phyloP scores from a whole-genome alignment of 2,888 invertebrate species.

The Torymus tubicola region DNA sequence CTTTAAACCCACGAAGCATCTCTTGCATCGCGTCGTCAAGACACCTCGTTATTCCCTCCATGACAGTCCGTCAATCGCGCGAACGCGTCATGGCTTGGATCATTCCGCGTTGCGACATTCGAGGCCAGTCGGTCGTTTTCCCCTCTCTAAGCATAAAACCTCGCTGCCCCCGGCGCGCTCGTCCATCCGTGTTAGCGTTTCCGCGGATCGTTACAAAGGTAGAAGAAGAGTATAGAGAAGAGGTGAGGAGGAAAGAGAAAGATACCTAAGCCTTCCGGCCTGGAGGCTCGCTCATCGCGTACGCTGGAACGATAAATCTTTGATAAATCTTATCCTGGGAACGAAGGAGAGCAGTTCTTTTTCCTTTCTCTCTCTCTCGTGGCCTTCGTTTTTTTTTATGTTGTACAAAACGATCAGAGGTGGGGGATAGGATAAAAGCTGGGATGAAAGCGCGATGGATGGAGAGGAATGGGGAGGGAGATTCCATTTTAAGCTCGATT shows the following conservation, averaged over 20 bases:
- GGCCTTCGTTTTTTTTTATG: not conserved
- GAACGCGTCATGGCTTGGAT: not conserved
- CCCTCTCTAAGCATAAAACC: constrained; percentile 19
- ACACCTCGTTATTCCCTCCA: constrained; percentile 16
- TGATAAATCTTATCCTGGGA: constrained; percentile 56
- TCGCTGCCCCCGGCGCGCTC: constrained; percentile 7
- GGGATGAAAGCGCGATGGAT: not conserved
- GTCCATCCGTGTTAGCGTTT: constrained; percentile 51
- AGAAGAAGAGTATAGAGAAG: no score
- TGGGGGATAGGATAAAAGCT: constrained; percentile 12
- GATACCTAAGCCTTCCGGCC: constrained; percentile 7
- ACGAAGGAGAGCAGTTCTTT: not conserved
- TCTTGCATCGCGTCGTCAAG: not conserved
- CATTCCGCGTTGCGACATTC: constrained; percentile 13
- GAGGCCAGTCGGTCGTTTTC: constrained; percentile 5
- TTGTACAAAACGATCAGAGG: not conserved
- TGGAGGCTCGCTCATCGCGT: constrained; percentile 25
- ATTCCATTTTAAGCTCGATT: constrained; percentile 39
- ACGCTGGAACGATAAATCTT: constrained; percentile 52
- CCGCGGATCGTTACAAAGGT: constrained; percentile 27
- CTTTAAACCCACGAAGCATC: no score
- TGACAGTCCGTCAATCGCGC: constrained; percentile 2
- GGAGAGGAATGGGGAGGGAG: not conserved
- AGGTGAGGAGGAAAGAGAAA: not conserved
- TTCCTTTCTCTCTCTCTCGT: constrained; percentile 23